Conservation (phyloP, 2,113 vertebrate genomes). For the Leucoraja erinaceus region DNA sequence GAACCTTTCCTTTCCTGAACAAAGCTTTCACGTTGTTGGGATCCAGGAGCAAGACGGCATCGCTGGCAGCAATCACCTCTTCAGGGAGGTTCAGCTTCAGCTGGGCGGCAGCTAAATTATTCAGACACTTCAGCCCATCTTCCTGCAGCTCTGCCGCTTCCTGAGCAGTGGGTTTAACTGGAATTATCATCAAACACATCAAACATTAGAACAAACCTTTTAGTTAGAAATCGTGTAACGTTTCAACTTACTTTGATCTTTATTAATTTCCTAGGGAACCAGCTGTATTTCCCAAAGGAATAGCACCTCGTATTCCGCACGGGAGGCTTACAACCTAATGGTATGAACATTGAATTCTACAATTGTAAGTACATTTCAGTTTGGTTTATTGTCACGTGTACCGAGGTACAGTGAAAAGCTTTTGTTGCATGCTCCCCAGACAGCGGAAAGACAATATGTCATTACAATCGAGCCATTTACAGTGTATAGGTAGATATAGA, state of each 20-base stretch:
- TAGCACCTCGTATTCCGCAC: too few species aligned
- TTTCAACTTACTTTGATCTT: neutral
- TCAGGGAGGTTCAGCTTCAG: constrained; percentile 61
- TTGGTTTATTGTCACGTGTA: too few species aligned
- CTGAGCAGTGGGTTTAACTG: constrained; percentile 40
- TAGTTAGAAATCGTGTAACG: neutral
- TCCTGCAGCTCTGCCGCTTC: constrained; percentile 66
- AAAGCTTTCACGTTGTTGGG: constrained; percentile 67
- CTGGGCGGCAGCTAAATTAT: constrained; percentile 68
- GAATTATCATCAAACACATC: neutral
- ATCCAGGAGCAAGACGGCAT: constrained; percentile 60
- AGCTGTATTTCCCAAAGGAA: neutral
- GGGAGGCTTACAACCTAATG: too few species aligned
- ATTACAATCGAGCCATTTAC: too few species aligned
- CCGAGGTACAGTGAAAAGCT: too few species aligned
- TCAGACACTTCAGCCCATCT: constrained; percentile 73
- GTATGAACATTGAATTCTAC: too few species aligned
- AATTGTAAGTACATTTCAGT: too few species aligned
- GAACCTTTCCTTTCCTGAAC: constrained; percentile 68
- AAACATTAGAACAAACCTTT: neutral
- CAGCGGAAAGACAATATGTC: too few species aligned
- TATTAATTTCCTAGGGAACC: neutral
- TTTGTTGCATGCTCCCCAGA: too few species aligned
- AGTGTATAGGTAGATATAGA: too few species aligned
- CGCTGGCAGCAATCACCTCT: constrained; percentile 62